These are phyloP conservation scores for Ichneumoninae sp. DNA, from an alignment of 2,888 invertebrate genomes.

Conservation along the genomic window DNA sequence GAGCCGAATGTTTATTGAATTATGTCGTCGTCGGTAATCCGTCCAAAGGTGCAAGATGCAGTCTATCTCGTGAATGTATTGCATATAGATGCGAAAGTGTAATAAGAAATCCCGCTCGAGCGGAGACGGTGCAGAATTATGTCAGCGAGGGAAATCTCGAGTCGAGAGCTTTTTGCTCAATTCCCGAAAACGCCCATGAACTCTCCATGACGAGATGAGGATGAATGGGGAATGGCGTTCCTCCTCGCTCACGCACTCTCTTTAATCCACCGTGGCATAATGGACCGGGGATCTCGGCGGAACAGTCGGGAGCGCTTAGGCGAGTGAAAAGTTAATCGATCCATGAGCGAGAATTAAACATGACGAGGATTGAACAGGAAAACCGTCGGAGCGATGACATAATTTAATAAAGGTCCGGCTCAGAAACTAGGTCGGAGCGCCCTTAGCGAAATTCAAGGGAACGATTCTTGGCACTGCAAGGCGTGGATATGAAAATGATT, in stretches of 20 bases:
- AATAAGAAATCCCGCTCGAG: slow-evolving; percentile 21
- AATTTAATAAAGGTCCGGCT: background rate
- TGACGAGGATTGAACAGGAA: background rate
- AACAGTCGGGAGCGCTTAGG: background rate
- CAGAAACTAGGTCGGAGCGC: background rate
- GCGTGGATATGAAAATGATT: background rate
- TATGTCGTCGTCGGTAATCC: background rate
- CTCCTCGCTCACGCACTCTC: slow-evolving; percentile 41
- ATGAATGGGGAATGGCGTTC: slow-evolving; percentile 5
- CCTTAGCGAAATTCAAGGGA: background rate
- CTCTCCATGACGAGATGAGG: slow-evolving; percentile 10
- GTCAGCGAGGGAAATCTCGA: slow-evolving; percentile 45
- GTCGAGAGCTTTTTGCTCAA: slow-evolving; percentile 34
- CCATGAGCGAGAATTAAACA: background rate
- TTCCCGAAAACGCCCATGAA: slow-evolving; percentile 41
- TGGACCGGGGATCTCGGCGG: background rate
- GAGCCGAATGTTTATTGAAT: background rate
- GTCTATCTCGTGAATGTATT: background rate
- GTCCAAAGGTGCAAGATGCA: background rate
- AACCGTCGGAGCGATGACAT: background rate
- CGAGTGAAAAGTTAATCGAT: background rate
- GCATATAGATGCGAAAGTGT: slow-evolving; percentile 18
- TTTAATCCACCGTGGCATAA: slow-evolving; percentile 35
- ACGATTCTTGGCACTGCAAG: background rate
- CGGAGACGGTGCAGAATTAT: background rate